Evolutionary conservation across 2,888 invertebrate species (phyloP).

Genomic region (Coenonympha arcania): DNA sequence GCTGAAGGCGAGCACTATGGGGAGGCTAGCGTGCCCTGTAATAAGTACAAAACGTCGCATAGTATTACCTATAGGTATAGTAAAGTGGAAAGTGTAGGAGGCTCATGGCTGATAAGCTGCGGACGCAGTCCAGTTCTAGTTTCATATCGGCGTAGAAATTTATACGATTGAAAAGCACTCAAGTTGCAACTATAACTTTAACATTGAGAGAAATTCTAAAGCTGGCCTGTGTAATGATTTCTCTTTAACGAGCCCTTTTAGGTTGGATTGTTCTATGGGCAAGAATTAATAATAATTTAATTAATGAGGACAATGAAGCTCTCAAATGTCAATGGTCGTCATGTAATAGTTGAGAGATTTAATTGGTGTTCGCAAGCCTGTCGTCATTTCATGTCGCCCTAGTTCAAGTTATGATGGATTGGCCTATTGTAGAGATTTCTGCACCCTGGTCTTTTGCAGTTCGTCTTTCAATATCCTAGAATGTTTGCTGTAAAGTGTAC

Average conservation of each 20-base stretch:
- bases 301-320: not conserved
- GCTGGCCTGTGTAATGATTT: conserved; percentile 3
- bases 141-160: conserved; percentile 43
- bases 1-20: no score
- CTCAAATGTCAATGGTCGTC: no score
- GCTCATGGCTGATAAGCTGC: conserved; percentile 49
- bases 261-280: not conserved
- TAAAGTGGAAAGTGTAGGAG: conserved; percentile 50
- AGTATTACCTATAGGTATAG: conserved; percentile 27
- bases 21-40: no score
- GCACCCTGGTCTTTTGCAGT: no score
- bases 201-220: conserved; percentile 25
- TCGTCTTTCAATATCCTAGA: no score
- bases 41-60: conserved; percentile 17
- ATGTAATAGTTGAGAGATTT: no score
- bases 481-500: no score
- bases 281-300: not conserved
- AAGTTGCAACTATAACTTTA: conserved; percentile 20
- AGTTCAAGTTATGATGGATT: no score
- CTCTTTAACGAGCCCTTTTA: conserved; percentile 5
- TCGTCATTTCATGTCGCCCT: no score
- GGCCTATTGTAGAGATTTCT: no score
- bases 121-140: conserved; percentile 46
- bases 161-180: conserved; percentile 24
- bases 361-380: no score